phyloP scores from a whole-genome alignment of 2,797 vertebrate species.

The Malurus leucopterus region DNA sequence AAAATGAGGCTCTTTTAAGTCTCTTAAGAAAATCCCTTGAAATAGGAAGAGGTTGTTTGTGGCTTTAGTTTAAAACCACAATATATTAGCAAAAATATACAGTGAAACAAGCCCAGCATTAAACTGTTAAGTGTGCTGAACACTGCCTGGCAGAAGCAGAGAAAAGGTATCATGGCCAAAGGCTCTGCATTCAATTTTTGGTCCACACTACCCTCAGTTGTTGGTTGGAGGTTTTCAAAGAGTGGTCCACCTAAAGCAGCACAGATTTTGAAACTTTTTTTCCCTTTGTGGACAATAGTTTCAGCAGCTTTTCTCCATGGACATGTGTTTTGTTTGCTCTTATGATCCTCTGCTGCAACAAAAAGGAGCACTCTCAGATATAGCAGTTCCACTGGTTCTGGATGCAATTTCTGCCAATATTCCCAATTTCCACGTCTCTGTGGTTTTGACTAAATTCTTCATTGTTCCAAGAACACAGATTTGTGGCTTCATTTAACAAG shows the following conservation, averaged over 20 bases:
- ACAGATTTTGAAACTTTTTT: not conserved
- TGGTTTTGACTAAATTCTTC: constrained; percentile 44
- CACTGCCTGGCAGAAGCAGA: not conserved
- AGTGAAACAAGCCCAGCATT: not conserved
- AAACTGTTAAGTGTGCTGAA: not conserved
- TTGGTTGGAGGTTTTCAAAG: not conserved
- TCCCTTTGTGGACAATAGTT: not conserved
- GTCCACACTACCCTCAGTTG: not conserved
- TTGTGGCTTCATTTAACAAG: not conserved
- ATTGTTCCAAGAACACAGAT: constrained; percentile 37
- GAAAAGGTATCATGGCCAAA: not conserved
- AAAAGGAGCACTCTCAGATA: not conserved
- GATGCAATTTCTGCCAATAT: constrained; percentile 18
- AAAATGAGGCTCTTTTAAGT: constrained; percentile 46
- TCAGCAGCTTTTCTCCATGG: not conserved
- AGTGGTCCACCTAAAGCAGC: not conserved
- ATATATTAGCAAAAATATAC: constrained; percentile 27
- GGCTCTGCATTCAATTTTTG: not conserved
- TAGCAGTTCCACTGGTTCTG: not conserved
- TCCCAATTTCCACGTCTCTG: not conserved
- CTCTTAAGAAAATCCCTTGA: constrained; percentile 8
- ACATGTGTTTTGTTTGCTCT: not conserved
- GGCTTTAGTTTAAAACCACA: constrained; percentile 49
- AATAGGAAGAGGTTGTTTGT: constrained; percentile 36
- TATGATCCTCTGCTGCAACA: not conserved